Base-by-base conservation (phyloP, 2,797 vertebrate species). In the Lindbergichthys nudifrons region DNA sequence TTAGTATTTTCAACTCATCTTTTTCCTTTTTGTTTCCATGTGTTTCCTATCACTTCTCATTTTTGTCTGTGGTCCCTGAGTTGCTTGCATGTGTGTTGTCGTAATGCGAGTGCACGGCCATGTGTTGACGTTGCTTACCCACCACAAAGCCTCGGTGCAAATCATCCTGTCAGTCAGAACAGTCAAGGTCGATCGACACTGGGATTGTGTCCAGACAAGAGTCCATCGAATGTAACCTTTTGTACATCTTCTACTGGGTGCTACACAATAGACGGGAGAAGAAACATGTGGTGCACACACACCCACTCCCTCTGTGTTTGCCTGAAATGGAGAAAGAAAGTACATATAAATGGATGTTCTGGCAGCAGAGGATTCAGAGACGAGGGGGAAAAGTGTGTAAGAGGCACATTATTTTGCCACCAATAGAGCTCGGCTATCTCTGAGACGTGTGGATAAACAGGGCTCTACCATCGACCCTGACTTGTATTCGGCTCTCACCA, bases 121-220 rank as follows among this genome's bases (percentile, higher is more conserved):
- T 36, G 73, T 79, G 77, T 70, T 46, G 67, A 73, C 4, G 42
- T 9, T 42, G 74, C 50, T 47, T 0, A 15, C 68, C 53, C 47
- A 7, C 53, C 42, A 10, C 56, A 16, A 73, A 67, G 63, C 45
- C 66, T 60, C 39, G 30, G n/a, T 60, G 59, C 62, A 78, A 78
- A 85, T 82, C 65, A 48, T 46, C 56, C 79, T 52, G 78, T 67
- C 79, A 54, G 66, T 65, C 65, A 72, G 56, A 77, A 54, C 36
- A 12, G 47, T 53, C 19, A 1, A 11, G 39, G 64, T 54, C 7
- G 32, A 64, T 67, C 61, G 21, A 42, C 18, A 7, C 43, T 10
- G 65, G 62, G 73, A 56, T 14, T 8, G 39, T 21, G 62, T 61
- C 67, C 70, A 84, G 54, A 63, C 19, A 46, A 43, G 47, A 61